phyloP scores from a whole-genome alignment of 2,113 vertebrate genomes.

The Chamaetylas fuelleborni region DNA sequence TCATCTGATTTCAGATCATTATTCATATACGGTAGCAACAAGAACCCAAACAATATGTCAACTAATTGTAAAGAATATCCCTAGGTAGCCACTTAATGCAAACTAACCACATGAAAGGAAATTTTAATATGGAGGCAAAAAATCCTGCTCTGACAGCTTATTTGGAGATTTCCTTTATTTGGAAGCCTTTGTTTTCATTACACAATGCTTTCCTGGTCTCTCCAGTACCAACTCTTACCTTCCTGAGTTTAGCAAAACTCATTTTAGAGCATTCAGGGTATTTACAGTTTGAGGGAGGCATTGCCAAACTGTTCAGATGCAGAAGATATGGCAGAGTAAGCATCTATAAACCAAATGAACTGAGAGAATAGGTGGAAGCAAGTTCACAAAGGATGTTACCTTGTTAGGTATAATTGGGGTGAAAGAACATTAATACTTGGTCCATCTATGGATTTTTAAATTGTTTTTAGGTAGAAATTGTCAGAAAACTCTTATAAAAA shows the following conservation, averaged over 20 bases:
- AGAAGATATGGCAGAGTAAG: neutral
- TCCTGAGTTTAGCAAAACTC: neutral
- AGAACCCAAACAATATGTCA: conserved; percentile 30
- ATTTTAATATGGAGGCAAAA: conserved; percentile 33
- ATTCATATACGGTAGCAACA: conserved; percentile 25
- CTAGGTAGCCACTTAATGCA: conserved; percentile 39
- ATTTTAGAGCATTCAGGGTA: neutral
- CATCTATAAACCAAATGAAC: neutral
- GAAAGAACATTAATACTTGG: neutral
- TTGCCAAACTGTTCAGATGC: neutral
- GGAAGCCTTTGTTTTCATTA: neutral
- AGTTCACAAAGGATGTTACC: neutral
- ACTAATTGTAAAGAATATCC: conserved; percentile 47
- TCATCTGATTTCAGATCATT: conserved; percentile 49
- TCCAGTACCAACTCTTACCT: neutral
- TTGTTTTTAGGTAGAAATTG: neutral
- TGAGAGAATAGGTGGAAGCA: neutral
- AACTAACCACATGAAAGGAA: conserved; percentile 33
- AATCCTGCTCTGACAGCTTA: neutral
- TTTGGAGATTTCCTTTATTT: neutral
- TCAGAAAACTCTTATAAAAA: neutral
- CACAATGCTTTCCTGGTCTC: neutral
- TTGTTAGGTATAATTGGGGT: neutral
- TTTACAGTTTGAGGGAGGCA: neutral
- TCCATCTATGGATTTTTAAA: neutral